Percentiles rank a stretch among this genome's conserved stretches.
phyloP scores from a whole-genome alignment of 1,140 invertebrate species.

The Drosophila asahinai region DNA sequence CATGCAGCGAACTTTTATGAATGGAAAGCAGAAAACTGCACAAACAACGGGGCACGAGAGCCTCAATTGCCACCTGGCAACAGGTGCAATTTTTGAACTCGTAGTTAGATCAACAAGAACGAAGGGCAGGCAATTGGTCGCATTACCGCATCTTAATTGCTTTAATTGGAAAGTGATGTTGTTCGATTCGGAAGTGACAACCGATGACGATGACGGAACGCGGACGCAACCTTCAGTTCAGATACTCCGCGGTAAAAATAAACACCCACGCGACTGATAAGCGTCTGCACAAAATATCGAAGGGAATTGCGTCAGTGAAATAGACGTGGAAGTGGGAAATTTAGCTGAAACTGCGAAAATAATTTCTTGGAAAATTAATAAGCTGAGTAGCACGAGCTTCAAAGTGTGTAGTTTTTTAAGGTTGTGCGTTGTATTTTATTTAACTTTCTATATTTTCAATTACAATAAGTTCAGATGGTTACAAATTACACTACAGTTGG shows the following conservation, averaged over 20 bases:
- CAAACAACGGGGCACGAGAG: conserved; percentile 4
- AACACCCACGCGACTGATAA: conserved; percentile 28
- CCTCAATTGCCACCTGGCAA: conserved; percentile 33
- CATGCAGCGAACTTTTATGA: conserved; percentile 74
- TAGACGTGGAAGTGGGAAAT: background rate
- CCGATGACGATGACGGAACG: conserved; percentile 6
- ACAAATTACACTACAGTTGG: no score
- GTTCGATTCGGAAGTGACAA: conserved; percentile 23
- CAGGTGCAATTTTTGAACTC: conserved; percentile 32
- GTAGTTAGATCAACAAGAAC: background rate
- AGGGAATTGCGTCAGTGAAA: conserved; percentile 20
- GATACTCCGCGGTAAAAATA: conserved; percentile 8
- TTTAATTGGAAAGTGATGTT: conserved; percentile 48
- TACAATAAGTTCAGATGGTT: no score
- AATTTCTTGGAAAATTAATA: background rate
- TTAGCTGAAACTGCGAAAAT: background rate
- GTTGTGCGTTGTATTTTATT: background rate
- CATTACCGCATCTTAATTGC: conserved; percentile 32
- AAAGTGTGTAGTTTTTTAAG: background rate
- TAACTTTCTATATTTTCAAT: no score
- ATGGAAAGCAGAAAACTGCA: conserved; percentile 65
- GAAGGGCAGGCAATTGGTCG: conserved; percentile 9
- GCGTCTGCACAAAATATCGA: conserved; percentile 1
- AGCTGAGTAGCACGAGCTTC: no score
- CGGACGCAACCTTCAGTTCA: conserved; percentile 29